These are phyloP conservation scores for Lutjanus argentimaculatus DNA, from an alignment of 2,797 vertebrate genomes.

Conservation along the genomic window DNA sequence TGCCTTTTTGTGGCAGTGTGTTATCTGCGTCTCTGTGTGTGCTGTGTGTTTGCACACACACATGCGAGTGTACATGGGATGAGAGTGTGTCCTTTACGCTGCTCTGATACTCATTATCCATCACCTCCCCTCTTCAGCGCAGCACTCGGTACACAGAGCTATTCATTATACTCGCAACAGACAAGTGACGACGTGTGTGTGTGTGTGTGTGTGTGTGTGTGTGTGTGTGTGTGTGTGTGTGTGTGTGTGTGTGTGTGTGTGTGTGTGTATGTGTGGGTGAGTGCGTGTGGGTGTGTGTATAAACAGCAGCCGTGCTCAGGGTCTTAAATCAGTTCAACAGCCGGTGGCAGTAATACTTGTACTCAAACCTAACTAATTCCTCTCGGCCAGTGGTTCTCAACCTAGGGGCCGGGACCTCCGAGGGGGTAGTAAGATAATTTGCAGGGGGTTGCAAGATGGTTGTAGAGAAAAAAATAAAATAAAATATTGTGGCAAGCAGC, in stretches of 20 bases:
- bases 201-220: constrained; percentile 36
- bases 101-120: constrained; percentile 79
- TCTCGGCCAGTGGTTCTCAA: constrained; percentile 35
- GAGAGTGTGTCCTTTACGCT: constrained; percentile 70
- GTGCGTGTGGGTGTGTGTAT: constrained; percentile 61
- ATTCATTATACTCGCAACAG: constrained; percentile 77
- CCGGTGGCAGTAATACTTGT: constrained; percentile 62
- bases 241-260: constrained; percentile 45
- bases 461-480: too few species aligned
- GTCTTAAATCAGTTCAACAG: constrained; percentile 75
- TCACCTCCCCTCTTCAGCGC: constrained; percentile 75
- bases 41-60: constrained; percentile 48
- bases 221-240: constrained; percentile 49
- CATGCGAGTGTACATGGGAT: constrained; percentile 42
- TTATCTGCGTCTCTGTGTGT: constrained; percentile 39
- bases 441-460: too few species aligned
- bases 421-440: too few species aligned
- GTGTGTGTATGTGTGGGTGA: constrained; percentile 41
- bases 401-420: too few species aligned
- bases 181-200: constrained; percentile 67
- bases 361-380: constrained; percentile 70
- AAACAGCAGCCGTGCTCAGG: constrained; percentile 66
- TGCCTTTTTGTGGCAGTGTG: constrained; percentile 63
- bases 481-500: too few species aligned
- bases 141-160: constrained; percentile 69